Evolutionary conservation across 2,888 invertebrate species (phyloP), one percentile per base, ranked within the genome.

Genomic region (Andrena chrysosceles): DNA sequence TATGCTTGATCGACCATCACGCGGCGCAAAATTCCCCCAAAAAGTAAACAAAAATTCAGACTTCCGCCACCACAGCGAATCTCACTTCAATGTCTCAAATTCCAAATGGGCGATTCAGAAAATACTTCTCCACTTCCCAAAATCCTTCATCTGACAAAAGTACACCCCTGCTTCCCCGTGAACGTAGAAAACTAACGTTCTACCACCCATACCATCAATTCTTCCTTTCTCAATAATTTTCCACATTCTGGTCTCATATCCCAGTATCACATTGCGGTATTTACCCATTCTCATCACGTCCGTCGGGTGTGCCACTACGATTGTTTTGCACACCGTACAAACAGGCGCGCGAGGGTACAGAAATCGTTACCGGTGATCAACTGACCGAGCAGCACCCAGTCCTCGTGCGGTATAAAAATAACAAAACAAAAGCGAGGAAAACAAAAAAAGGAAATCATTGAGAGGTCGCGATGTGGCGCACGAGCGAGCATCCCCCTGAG

Each of bases 281-380:
- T 56, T 71, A 69, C 26, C 16, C 20, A 31, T 60, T 49, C 71
- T 31, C 62, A 62, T 59, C 69, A 48, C 59, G 59, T 48, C 13
- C 29, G n/a, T 0, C 13, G 42, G 42, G 67, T 10, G 29, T 10
- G 26, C 26, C 59, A 13, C 23, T 56, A 20, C 23, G 10, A 56
- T 56, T 56, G 56, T 56, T 56, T 56, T 56, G 23, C 56, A 59
- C 3, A n/a, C 59, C n/a, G 16, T 29, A 10, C 42, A 48, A 69
- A 69, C 56, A 69, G 26, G 35, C 56, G 23, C 29, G 23, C 23
- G 3, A 13, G 26, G 29, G 13, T 29, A 69, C 10, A 16, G 5
- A n/a, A 48, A 59, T 59, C 59, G 29, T 42, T 69, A 59, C 59
- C 35, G 35, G 56, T 42, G 4, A 29, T 29, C 29, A 8, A 20